A percentile compares a stretch with the other conserved stretches of the same genome.
Evolutionary conservation across 1,140 invertebrate species (phyloP).

Genomic region (Heliconius congener): DNA sequence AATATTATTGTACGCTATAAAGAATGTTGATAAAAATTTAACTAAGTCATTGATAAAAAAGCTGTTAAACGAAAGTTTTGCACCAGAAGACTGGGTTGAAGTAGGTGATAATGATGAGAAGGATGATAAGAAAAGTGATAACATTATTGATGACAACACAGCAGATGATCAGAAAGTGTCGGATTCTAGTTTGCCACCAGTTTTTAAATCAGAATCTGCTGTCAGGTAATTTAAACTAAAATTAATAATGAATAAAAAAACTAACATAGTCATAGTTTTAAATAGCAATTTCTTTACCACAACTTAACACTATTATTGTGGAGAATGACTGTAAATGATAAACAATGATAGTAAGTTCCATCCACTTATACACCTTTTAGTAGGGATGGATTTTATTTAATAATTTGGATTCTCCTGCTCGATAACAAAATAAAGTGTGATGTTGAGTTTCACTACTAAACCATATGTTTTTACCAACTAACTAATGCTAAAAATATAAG

Average conservation of each 20-base stretch:
- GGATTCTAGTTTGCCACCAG: conserved; percentile 68
- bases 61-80: conserved; percentile 84
- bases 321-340: too few relatives aligned
- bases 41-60: conserved; percentile 83
- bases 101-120: conserved; percentile 64
- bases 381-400: too few relatives aligned
- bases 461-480: too few relatives aligned
- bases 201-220: conserved; percentile 83
- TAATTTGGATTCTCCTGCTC: too few relatives aligned
- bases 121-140: conserved; percentile 57
- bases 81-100: conserved; percentile 65
- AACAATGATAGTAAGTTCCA: too few relatives aligned
- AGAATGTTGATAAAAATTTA: conserved; percentile 83
- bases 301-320: too few relatives aligned
- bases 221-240: conserved; percentile 65
- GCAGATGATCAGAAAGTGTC: conserved; percentile 14
- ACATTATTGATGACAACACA: conserved; percentile 38
- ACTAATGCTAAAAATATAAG: too few relatives aligned
- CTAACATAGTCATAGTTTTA: too few relatives aligned
- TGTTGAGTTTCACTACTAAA: too few relatives aligned
- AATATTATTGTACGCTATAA: conserved; percentile 84
- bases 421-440: too few relatives aligned
- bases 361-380: too few relatives aligned
- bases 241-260: neutral
- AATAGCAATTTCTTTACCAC: too few relatives aligned